phyloP scores from a whole-genome alignment of 2,888 invertebrate genomes.

The Dioctria linearis region DNA sequence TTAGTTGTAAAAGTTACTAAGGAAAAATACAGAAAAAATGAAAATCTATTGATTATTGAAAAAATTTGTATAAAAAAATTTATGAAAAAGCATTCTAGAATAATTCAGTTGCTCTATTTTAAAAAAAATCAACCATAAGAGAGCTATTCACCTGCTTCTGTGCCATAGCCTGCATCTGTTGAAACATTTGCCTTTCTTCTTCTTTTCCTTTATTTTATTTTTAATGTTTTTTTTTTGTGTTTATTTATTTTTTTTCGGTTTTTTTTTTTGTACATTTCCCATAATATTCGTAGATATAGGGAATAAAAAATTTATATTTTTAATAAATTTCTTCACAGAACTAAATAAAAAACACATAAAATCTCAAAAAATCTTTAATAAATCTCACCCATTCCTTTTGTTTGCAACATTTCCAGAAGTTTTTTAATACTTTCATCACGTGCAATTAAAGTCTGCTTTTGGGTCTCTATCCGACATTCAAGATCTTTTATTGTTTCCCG shows the following conservation, averaged over 20 bases:
- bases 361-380: constrained; percentile 21
- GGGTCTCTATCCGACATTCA: constrained; percentile 96
- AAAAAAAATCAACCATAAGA: background rate
- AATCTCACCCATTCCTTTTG: constrained; percentile 93
- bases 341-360: background rate
- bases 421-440: constrained; percentile 99
- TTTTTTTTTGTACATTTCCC: background rate
- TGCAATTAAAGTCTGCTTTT: constrained; percentile 96
- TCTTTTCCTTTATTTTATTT: constrained; percentile 82
- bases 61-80: constrained; percentile 21
- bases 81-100: constrained; percentile 21
- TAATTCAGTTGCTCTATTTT: background rate
- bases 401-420: constrained; percentile 97
- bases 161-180: constrained; percentile 97
- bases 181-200: constrained; percentile 96
- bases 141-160: constrained; percentile 87
- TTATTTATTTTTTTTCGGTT: constrained; percentile 19
- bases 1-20: background rate
- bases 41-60: constrained; percentile 3
- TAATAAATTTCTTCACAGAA: too few species aligned
- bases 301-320: constrained; percentile 20
- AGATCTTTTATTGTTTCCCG: constrained; percentile 97
- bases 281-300: background rate
- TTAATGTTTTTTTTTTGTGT: background rate
- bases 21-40: constrained; percentile 25